Evolutionary conservation across 2,113 vertebrate species (phyloP).

Genomic region (Corythoichthys haematopterus): DNA sequence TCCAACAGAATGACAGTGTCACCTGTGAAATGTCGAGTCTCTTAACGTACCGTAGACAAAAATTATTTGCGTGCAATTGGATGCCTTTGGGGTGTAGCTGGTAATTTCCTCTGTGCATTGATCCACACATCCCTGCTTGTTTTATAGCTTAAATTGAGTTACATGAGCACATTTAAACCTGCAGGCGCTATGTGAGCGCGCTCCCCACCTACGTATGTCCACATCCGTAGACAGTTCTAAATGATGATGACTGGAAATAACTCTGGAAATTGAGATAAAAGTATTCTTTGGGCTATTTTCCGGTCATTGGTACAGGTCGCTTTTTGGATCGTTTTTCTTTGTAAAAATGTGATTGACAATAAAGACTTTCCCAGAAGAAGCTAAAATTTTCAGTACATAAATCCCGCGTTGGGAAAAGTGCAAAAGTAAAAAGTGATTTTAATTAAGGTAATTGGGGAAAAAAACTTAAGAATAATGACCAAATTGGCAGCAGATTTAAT

Average conservation of each 20-base stretch:
- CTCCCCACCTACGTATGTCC: constrained; percentile 25
- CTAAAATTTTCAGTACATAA: constrained; percentile 15
- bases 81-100: constrained; percentile 3
- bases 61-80: neutral
- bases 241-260: constrained; percentile 42
- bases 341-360: constrained; percentile 17
- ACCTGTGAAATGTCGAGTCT: neutral
- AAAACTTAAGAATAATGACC: constrained; percentile 25
- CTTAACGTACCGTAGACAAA: neutral
- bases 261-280: constrained; percentile 27
- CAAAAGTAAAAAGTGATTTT: constrained; percentile 44
- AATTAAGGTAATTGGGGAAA: constrained; percentile 37
- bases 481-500: constrained; percentile 35
- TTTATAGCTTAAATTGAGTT: constrained; percentile 46
- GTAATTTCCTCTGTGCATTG: constrained; percentile 7
- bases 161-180: constrained; percentile 38
- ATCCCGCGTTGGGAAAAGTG: constrained; percentile 17
- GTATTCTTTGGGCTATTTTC: constrained; percentile 22
- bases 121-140: constrained; percentile 17
- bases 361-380: constrained; percentile 31
- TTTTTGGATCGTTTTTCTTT: constrained; percentile 18
- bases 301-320: neutral
- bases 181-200: constrained; percentile 32
- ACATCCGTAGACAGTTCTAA: constrained; percentile 34
- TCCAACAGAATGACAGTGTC: neutral